Evolutionary conservation across 1,140 invertebrate genomes (phyloP), one percentile per base, ranked within the genome.

Genomic region (Bombyx mandarina): DNA sequence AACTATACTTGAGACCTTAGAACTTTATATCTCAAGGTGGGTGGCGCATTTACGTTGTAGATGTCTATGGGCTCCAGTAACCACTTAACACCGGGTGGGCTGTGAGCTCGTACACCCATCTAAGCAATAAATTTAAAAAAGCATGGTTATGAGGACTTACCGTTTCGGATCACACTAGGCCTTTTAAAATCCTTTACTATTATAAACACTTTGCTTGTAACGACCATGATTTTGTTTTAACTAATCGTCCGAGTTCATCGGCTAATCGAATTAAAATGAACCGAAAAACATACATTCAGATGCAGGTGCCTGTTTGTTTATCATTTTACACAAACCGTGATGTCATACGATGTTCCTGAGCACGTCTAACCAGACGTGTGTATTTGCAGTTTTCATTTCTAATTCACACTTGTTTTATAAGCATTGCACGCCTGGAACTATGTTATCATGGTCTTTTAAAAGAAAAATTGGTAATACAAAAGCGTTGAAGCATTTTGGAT

Each of bases 151-250:
- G 9, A 52, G 8, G 35, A 72, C 70, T 73, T 56, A 73, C 71
- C 58, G 51, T 70, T 70, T 8, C 61, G 60, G 42, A 52, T 26
- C 4, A 22, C 35, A 45, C 8, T 55, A 22, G 53, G 45, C n/a
- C 56, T 65, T 61, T 49, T 67, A 2, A 57, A 55, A 45, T 69
- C 56, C 8, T 65, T 49, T 54, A 68, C 45, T 9, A 67, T 52
- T 61, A 77, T 56, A 3, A 77, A 48, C 35, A 79, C 60, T 66
- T 72, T 74, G 26, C 51, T 56, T 7, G 52, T 59, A 22, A 71
- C 59, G 10, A 71, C 61, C 61, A 72, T 77, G 45, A 44, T 9
- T 43, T 45, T 59, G 54, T 48, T 12, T 45, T 43, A 59, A 56
- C 62, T 59, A 70, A 52, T 66, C 26, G 26, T 18, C 48, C 48